Evolutionary conservation across 2,113 vertebrate genomes (phyloP).

Genomic region (Takifugu flavidus): DNA sequence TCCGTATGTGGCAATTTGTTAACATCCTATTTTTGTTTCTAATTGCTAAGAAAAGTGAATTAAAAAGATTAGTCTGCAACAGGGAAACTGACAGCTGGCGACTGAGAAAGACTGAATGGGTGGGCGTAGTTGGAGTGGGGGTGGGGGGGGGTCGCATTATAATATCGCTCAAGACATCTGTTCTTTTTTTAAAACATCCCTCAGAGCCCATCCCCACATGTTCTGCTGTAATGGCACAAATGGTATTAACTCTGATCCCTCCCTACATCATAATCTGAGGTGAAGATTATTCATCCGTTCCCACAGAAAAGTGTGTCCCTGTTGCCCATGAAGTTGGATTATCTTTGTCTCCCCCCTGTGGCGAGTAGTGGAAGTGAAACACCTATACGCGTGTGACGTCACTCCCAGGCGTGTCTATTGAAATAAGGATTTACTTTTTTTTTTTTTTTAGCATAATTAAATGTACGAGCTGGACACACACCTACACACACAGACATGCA

Average conservation of each 20-base stretch:
- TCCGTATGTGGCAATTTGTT: no score
- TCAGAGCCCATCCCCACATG: not conserved
- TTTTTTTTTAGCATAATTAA: constrained; percentile 12
- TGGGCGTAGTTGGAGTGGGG: constrained; percentile 6
- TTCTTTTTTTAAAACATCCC: constrained; percentile 43
- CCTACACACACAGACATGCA: not conserved
- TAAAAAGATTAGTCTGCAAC: not conserved
- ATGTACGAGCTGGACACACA: constrained; percentile 38
- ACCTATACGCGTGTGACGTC: constrained; percentile 35
- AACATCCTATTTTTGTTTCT: no score
- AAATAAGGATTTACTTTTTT: constrained; percentile 35
- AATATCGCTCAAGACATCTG: constrained; percentile 65
- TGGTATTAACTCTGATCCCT: no score
- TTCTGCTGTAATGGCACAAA: no score
- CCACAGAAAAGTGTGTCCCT: no score
- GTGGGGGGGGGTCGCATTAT: constrained; percentile 37
- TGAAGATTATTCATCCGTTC: no score
- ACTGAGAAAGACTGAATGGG: constrained; percentile 21
- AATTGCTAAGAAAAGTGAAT: not conserved
- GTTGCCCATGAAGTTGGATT: no score
- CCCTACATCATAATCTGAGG: no score
- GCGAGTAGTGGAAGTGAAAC: constrained; percentile 21
- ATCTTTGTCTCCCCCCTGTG: constrained; percentile 55
- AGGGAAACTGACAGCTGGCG: constrained; percentile 61
- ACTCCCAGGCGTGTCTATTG: constrained; percentile 25